Evolutionary conservation across 2,797 vertebrate genomes (phyloP).

Genomic region (Ficedula albicollis): DNA sequence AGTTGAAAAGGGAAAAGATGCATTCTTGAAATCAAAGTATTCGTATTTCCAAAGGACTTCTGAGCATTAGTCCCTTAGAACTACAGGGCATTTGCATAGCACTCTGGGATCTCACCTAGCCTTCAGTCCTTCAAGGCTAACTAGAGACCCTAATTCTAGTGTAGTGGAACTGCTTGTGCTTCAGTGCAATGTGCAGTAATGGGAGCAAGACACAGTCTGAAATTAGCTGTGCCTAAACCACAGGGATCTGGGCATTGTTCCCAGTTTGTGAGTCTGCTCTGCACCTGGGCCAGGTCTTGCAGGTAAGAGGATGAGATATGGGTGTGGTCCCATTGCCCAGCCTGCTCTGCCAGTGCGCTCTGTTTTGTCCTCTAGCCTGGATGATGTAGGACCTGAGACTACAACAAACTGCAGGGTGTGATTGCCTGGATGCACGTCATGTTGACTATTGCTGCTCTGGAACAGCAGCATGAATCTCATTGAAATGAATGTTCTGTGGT

Average conservation of each 20-base stretch:
- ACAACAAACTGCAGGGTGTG: rapidly evolving
- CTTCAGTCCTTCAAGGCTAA: background rate
- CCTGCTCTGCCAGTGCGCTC: rapidly evolving
- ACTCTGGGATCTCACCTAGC: background rate
- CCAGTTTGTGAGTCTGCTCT: background rate
- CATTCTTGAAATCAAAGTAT: background rate
- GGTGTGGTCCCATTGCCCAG: background rate
- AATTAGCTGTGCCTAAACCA: background rate
- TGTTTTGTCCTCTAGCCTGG: background rate
- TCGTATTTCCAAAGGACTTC: background rate
- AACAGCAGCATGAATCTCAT: background rate
- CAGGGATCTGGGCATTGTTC: background rate
- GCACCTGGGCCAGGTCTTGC: background rate
- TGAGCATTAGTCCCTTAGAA: background rate
- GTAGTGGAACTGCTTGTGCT: background rate
- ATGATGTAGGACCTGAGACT: background rate
- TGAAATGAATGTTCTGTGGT: background rate
- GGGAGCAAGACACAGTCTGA: background rate
- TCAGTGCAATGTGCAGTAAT: background rate
- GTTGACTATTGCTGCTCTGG: background rate
- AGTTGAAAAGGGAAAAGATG: background rate
- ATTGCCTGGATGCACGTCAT: background rate
- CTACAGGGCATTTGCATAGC: background rate
- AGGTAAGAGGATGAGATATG: background rate
- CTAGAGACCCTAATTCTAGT: background rate